Conservation (phyloP, 37 sponge, comb jelly and placozoan species). For the Cladorhizidae sp. region DNA sequence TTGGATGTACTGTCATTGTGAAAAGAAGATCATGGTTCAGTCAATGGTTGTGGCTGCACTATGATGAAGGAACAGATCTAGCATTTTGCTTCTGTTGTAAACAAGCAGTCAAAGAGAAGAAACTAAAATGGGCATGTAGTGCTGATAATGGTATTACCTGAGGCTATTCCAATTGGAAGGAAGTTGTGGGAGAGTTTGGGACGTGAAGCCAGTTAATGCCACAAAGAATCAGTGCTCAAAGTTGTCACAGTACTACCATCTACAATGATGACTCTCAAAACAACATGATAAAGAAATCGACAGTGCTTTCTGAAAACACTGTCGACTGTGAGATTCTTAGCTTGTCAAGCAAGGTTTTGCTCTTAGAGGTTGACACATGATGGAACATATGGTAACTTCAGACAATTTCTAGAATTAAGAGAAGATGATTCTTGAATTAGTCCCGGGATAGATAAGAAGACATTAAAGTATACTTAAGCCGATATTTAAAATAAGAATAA, state of each 20-base stretch:
- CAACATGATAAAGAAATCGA: slow-evolving; percentile 14
- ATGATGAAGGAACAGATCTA: slow-evolving; percentile 10
- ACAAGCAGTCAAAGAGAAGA: slow-evolving; percentile 15
- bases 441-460: slow-evolving; percentile 36
- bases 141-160: slow-evolving; percentile 9
- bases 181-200: slow-evolving; percentile 32
- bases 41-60: slow-evolving; percentile 41
- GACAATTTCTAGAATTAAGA: slow-evolving; percentile 25
- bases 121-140: slow-evolving; percentile 19
- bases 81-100: slow-evolving; percentile 40
- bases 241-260: slow-evolving; percentile 43
- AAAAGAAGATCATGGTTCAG: slow-evolving; percentile 28
- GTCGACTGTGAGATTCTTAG: slow-evolving; percentile 44
- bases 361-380: slow-evolving; percentile 50
- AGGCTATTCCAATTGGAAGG: slow-evolving; percentile 51
- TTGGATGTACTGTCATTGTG: slow-evolving; percentile 19
- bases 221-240: too few species aligned
- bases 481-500: slow-evolving; percentile 57
- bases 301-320: slow-evolving; percentile 47
- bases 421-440: slow-evolving; percentile 21
- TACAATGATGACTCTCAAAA: slow-evolving; percentile 29
- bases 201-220: slow-evolving; percentile 51
- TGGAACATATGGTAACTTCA: slow-evolving; percentile 45
- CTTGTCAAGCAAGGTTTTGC: slow-evolving; percentile 51
- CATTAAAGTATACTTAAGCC: slow-evolving; percentile 49